These are phyloP conservation scores for Cirrhinus molitorella DNA, from an alignment of 2,797 vertebrate species.

Conservation along the genomic window DNA sequence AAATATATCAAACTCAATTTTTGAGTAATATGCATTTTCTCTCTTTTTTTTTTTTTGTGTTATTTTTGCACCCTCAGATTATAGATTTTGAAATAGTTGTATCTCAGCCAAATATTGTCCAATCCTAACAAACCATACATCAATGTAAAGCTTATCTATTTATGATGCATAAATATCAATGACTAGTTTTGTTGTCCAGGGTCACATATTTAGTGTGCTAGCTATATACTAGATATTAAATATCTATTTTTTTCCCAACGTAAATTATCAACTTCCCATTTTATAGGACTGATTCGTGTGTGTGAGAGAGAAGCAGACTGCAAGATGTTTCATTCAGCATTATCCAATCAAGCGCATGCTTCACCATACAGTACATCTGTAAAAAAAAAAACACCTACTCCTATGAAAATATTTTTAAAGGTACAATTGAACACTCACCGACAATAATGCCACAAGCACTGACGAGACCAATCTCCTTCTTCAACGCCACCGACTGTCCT, in stretches of 20 bases:
- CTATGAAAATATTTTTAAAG: not conserved
- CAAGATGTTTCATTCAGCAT: not conserved
- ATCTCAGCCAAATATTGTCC: too few species aligned
- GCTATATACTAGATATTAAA: not conserved
- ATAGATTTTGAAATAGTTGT: too few species aligned
- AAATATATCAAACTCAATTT: too few species aligned
- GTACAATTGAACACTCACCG: conserved; percentile 78
- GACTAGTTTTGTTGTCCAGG: too few species aligned
- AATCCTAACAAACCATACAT: too few species aligned
- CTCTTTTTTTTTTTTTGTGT: too few species aligned
- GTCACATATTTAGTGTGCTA: not conserved
- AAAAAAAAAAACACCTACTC: not conserved
- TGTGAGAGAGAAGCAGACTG: not conserved
- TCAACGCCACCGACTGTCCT: conserved; percentile 83
- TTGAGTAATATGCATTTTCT: too few species aligned
- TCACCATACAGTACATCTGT: not conserved
- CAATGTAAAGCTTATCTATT: too few species aligned
- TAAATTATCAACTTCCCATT: not conserved
- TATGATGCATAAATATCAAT: too few species aligned
- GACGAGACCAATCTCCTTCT: conserved; percentile 92
- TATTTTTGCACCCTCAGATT: too few species aligned
- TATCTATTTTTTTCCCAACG: not conserved
- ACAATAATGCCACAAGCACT: conserved; percentile 94
- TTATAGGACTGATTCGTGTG: not conserved
- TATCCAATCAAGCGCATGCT: not conserved